Base-by-base conservation (phyloP, 2,797 vertebrate species). In the Cottoperca gobio region DNA sequence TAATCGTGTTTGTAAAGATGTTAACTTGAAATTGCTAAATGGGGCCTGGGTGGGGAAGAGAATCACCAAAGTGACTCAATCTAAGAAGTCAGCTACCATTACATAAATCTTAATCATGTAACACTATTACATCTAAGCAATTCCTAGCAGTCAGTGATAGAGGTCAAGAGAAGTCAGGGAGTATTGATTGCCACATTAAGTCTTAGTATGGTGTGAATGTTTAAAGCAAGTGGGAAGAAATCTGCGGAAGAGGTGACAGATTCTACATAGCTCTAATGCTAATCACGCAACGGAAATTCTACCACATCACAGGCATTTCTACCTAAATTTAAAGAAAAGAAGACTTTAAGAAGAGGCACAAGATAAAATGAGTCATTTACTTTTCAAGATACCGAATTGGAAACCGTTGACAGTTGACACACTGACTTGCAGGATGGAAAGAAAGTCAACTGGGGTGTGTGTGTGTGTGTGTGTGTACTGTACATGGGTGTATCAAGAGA, bases 71-170 rank as follows among this genome's bases (percentile, higher is more conserved):
- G 55, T 53, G 67, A 76, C 17, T 73, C 78, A 55, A 26, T 58
- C 52, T 7, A 42, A 68, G 40, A 59, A 66, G 28, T 76, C 50
- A 24, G 33, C 37, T 40, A 45, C 3, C 5, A 0, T 75, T 57
- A 72, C 37, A 49, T 80, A 35, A 70, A 73, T 64, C 37, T 54
- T 46, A 68, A 72, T 59, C 69, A 81, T 55, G 23, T 48, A 62
- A 76, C n/a, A 73, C 6, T 19, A 8, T 60, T n/a, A 43, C 45
- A 42, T 48, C 43, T 13, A 28, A 73, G 31, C 6, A 61, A 26
- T 58, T 66, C 33, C 21, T 39, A 2, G 9, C 60, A 46, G 39
- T 75, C 45, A 54, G 19, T 17, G 57, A 71, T 0, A 23, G 52
- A 63, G 45, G 66, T 82, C 43, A 64, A 49, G 26, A 68, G 23